phyloP scores from a whole-genome alignment of 2,113 vertebrate genomes.

The Nannobrachium achirus region DNA sequence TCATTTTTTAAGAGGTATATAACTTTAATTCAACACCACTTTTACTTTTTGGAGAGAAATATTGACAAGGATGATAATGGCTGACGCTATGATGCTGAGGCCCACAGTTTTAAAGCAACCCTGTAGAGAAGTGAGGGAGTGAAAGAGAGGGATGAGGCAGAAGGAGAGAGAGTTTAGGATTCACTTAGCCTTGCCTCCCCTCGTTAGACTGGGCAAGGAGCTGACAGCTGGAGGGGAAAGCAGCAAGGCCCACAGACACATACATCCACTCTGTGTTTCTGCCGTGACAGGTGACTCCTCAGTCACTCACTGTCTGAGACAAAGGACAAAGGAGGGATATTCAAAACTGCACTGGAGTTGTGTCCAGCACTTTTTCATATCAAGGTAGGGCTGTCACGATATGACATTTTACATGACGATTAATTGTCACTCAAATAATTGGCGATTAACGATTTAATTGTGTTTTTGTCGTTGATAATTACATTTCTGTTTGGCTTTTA shows the following conservation, averaged over 20 bases:
- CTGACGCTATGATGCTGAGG: constrained; percentile 23
- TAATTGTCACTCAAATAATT: too few relatives aligned
- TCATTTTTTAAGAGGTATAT: too few relatives aligned
- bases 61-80: too few relatives aligned
- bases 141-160: constrained; percentile 52
- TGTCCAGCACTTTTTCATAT: too few relatives aligned
- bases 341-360: constrained; percentile 21
- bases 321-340: constrained; percentile 40
- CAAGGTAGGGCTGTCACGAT: too few relatives aligned
- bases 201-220: constrained; percentile 49
- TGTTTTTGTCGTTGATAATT: too few relatives aligned
- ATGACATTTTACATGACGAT: too few relatives aligned
- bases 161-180: constrained; percentile 60
- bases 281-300: constrained; percentile 42
- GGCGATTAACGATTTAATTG: too few relatives aligned
- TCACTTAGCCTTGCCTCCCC: constrained; percentile 67
- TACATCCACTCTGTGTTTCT: constrained; percentile 28
- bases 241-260: constrained; percentile 33
- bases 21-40: too few relatives aligned
- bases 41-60: too few relatives aligned
- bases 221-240: constrained; percentile 49
- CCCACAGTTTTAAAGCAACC: constrained; percentile 26
- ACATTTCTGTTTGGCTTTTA: too few relatives aligned
- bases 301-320: constrained; percentile 38
- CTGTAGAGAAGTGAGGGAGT: constrained; percentile 8